Percentiles rank a stretch among this genome's conserved stretches.
Conservation (phyloP, 1,140 invertebrate species). For the Aleiodes sp. region DNA sequence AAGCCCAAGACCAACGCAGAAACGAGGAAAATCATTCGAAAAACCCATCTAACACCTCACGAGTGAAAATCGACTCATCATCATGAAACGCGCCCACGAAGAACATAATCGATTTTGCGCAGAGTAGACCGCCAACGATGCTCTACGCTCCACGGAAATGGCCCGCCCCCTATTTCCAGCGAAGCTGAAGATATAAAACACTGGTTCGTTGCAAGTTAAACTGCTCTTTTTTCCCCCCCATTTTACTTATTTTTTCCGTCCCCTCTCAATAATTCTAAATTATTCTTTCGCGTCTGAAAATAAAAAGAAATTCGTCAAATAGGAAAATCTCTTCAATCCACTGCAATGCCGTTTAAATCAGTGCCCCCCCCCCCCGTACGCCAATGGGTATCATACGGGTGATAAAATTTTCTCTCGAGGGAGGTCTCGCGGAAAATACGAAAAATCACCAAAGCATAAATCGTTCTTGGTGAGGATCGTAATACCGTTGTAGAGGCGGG, state of each 20-base stretch:
- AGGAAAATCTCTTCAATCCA: constrained; percentile 45
- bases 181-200: constrained; percentile 18
- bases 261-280: background rate
- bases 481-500: constrained; percentile 19
- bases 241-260: background rate
- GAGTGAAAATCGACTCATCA: constrained; percentile 32
- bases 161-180: constrained; percentile 12
- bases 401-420: constrained; percentile 53
- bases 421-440: constrained; percentile 51
- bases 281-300: background rate
- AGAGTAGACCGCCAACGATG: constrained; percentile 34
- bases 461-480: constrained; percentile 10
- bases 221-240: background rate
- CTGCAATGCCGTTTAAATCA: constrained; percentile 11
- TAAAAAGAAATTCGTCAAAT: background rate
- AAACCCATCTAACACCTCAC: constrained; percentile 22
- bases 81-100: constrained; percentile 26
- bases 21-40: background rate
- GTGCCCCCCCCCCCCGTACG: constrained; percentile 35
- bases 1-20: constrained; percentile 16
- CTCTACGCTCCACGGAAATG: constrained; percentile 26
- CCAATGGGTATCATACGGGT: constrained; percentile 33
- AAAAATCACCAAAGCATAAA: constrained; percentile 49
- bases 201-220: background rate
- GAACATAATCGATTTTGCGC: constrained; percentile 32